phyloP scores from a whole-genome alignment of 2,888 invertebrate genomes.

The Cecidostiba fungosa region DNA sequence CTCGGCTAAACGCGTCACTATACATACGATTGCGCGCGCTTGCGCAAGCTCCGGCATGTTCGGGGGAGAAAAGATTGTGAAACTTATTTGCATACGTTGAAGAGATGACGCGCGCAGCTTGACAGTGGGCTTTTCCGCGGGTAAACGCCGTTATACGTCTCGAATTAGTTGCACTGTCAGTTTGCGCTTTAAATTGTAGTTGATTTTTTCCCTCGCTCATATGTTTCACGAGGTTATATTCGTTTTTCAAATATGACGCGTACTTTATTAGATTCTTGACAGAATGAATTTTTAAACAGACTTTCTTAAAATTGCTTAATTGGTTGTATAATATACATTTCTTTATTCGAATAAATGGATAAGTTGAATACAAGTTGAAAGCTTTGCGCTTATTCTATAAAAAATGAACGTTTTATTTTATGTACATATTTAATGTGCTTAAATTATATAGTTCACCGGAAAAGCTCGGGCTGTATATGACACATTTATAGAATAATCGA shows the following conservation, averaged over 20 bases:
- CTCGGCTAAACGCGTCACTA: conserved; percentile 37
- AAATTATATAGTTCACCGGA: no score
- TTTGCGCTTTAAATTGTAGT: not conserved
- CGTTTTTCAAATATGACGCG: not conserved
- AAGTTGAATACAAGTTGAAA: no score
- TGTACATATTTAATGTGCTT: no score
- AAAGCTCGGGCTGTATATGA: no score
- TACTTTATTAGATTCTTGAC: not conserved
- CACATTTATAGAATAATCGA: no score
- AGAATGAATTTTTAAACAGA: not conserved
- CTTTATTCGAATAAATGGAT: not conserved
- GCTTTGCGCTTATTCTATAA: no score
- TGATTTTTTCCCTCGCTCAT: not conserved
- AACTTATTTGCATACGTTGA: conserved; percentile 28
- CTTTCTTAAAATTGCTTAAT: not conserved
- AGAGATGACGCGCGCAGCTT: not conserved
- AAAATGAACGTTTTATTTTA: no score
- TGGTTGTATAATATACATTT: not conserved
- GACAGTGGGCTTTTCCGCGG: not conserved
- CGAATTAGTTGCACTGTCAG: not conserved
- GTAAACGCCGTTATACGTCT: not conserved
- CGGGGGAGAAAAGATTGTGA: conserved; percentile 33
- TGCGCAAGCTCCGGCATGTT: not conserved
- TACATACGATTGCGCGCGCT: not conserved
- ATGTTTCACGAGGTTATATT: not conserved